These are phyloP conservation scores for Chironomus tepperi DNA, from an alignment of 1,140 invertebrate species.

Conservation along the genomic window DNA sequence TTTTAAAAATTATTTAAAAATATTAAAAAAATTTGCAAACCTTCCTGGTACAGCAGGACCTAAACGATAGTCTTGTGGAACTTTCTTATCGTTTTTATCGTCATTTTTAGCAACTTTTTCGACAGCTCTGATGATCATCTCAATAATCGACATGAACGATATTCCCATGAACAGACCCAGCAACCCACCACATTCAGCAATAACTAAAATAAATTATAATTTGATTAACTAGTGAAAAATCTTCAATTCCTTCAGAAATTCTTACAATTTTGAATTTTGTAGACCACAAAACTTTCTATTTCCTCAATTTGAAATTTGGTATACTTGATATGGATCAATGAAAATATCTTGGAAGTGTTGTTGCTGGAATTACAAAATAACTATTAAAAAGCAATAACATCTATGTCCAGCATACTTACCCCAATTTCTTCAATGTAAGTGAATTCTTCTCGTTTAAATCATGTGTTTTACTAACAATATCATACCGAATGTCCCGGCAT, in stretches of 20 bases:
- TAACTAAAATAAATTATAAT: constrained; percentile 50
- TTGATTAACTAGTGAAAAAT: too few relatives aligned
- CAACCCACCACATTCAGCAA: constrained; percentile 51
- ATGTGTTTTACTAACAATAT: not conserved
- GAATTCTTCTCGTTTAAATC: not conserved
- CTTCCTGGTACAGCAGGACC: too few relatives aligned
- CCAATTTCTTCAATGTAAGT: not conserved
- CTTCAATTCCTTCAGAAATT: constrained; percentile 40
- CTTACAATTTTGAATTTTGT: not conserved
- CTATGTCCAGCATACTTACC: too few relatives aligned
- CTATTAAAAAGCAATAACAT: too few relatives aligned
- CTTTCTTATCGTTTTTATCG: too few relatives aligned
- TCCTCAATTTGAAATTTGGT: not conserved
- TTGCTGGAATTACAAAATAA: not conserved
- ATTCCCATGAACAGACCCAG: constrained; percentile 52
- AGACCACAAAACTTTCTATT: not conserved
- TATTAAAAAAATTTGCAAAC: too few relatives aligned
- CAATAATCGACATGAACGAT: constrained; percentile 48
- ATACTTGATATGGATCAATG: not conserved
- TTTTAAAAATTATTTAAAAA: too few relatives aligned
- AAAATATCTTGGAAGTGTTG: not conserved
- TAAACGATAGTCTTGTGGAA: too few relatives aligned
- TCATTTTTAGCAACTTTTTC: too few relatives aligned
- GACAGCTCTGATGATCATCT: constrained; percentile 28
- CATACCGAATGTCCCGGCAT: not conserved